Evolutionary conservation across 2,797 vertebrate genomes (phyloP).

Genomic region (Podargus strigoides): DNA sequence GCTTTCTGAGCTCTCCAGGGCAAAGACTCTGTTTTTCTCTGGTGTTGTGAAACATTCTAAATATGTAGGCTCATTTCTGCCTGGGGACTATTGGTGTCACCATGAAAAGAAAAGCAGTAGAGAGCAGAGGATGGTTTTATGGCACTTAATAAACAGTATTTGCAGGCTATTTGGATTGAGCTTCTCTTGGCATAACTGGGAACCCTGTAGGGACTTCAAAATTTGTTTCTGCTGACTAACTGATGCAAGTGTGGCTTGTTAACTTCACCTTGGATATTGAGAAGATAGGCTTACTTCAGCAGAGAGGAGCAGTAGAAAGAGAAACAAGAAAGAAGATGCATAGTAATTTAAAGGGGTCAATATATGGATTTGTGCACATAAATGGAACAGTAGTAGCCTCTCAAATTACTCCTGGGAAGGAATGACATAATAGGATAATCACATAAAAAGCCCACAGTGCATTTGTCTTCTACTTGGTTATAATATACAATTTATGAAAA

Average conservation of each 20-base stretch:
- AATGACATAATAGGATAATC: background rate
- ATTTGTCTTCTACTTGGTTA: background rate
- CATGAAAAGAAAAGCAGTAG: background rate
- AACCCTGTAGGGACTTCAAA: background rate
- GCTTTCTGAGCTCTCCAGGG: background rate
- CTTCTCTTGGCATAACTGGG: background rate
- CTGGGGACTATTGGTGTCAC: background rate
- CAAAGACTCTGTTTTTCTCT: background rate
- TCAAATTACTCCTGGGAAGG: background rate
- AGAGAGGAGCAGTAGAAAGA: background rate
- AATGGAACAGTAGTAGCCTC: background rate
- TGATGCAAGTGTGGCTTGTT: background rate
- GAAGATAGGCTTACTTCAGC: background rate
- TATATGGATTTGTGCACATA: background rate
- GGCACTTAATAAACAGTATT: background rate
- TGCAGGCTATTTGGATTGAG: background rate
- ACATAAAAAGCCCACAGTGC: background rate
- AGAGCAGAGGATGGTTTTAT: background rate
- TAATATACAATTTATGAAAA: background rate
- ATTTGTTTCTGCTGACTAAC: background rate
- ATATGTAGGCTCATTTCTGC: accelerated
- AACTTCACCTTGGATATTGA: background rate
- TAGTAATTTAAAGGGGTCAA: background rate
- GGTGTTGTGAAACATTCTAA: background rate
- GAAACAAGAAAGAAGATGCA: background rate